These are phyloP conservation scores for Bursaphelenchus okinawaensis DNA, from an alignment of 2,888 invertebrate genomes.

Conservation along the genomic window DNA sequence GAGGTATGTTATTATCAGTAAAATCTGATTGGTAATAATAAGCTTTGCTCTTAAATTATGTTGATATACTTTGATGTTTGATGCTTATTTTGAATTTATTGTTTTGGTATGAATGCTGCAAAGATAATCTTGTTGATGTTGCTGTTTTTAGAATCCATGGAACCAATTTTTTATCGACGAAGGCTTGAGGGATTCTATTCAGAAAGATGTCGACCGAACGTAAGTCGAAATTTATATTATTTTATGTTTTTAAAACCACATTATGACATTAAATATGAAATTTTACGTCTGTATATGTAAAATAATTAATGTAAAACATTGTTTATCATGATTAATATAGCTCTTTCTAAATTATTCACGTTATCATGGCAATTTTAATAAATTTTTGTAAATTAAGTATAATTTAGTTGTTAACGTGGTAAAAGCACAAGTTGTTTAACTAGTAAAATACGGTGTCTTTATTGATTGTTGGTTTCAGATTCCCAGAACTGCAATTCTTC, in stretches of 20 bases:
- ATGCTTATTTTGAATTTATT: background rate
- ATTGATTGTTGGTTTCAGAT: slow-evolving; percentile 63
- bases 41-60: background rate
- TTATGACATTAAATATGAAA: too few species aligned
- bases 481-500: slow-evolving; percentile 76
- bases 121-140: too few species aligned
- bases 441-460: too few species aligned
- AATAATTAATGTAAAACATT: too few species aligned
- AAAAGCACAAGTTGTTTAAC: too few species aligned
- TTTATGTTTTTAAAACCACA: too few species aligned
- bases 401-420: too few species aligned
- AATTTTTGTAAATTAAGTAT: too few species aligned
- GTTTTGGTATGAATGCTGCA: slow-evolving; percentile 1
- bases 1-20: slow-evolving; percentile 9
- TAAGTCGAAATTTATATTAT: slow-evolving; percentile 46
- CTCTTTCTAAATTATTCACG: too few species aligned
- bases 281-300: too few species aligned
- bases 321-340: too few species aligned
- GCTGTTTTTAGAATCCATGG: slow-evolving; percentile 72
- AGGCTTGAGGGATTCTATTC: slow-evolving; percentile 71
- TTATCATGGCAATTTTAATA: too few species aligned
- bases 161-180: slow-evolving; percentile 77
- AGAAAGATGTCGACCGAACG: slow-evolving; percentile 76
- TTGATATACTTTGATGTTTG: background rate
- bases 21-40: background rate